Evolutionary conservation across 2,113 vertebrate species (phyloP).

Genomic region (Hiodon alosoides): DNA sequence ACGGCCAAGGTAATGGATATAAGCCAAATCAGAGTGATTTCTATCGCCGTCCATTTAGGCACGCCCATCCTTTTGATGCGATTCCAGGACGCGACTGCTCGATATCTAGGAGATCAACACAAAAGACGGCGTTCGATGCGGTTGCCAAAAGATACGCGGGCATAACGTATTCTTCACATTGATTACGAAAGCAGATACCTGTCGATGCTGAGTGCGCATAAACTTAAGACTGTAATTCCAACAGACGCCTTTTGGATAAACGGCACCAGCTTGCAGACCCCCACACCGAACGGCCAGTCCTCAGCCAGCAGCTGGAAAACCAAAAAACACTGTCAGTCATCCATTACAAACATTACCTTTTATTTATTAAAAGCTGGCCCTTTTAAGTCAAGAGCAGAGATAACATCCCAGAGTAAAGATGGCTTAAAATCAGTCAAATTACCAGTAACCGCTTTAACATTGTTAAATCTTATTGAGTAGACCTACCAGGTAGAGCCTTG

Average conservation of each 20-base stretch:
- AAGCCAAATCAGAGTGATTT: conserved; percentile 85
- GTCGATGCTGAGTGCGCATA: conserved; percentile 61
- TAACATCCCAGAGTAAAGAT: no score
- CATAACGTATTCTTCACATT: conserved; percentile 77
- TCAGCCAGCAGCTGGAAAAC: conserved; percentile 75
- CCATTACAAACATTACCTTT: conserved; percentile 5
- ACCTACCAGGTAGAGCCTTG: no score
- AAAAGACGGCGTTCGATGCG: conserved; percentile 33
- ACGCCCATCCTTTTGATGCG: conserved; percentile 79
- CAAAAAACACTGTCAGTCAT: conserved; percentile 20
- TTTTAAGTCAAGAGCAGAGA: no score
- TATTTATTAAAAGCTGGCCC: not conserved
- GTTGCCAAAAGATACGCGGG: conserved; percentile 19
- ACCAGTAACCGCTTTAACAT: no score
- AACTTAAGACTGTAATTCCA: conserved; percentile 86
- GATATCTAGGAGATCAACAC: conserved; percentile 68
- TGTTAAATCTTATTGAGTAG: no score
- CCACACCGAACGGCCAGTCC: conserved; percentile 84
- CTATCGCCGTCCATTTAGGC: conserved; percentile 75
- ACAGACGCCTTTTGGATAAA: conserved; percentile 90
- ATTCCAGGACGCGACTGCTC: conserved; percentile 83
- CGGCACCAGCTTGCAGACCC: conserved; percentile 86
- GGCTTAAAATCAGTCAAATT: no score
- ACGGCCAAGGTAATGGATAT: conserved; percentile 77
- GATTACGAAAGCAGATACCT: conserved; percentile 52